Conservation (phyloP, 2,113 vertebrate species). For the Clarias magur region DNA sequence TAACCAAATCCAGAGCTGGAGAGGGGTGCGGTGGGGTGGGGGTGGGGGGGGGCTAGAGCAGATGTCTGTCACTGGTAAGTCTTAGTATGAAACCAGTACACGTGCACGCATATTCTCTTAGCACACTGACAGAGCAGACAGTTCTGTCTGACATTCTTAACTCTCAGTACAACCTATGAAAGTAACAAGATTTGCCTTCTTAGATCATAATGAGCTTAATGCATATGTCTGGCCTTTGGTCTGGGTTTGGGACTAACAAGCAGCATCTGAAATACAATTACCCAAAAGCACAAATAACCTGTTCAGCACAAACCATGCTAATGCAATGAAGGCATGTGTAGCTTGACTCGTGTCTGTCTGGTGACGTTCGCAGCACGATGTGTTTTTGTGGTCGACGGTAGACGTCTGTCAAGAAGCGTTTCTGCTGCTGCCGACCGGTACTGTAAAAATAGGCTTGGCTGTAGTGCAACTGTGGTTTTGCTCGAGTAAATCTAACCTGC, state of each 20-base stretch:
- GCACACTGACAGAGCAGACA: neutral
- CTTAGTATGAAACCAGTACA: neutral
- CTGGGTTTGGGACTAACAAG: constrained; percentile 19
- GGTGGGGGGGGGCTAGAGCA: neutral
- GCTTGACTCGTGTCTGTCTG: constrained; percentile 38
- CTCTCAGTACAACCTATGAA: constrained; percentile 8
- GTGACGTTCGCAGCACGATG: constrained; percentile 12
- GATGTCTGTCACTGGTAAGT: neutral
- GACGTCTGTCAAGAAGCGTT: constrained; percentile 8
- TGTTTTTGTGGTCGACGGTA: constrained; percentile 29
- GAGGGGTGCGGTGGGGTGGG: neutral
- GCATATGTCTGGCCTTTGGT: constrained; percentile 38
- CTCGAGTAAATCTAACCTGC: constrained; percentile 9
- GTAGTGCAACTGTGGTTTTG: constrained; percentile 20
- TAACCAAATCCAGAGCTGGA: neutral
- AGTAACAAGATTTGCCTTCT: constrained; percentile 27
- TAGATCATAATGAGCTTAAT: constrained; percentile 27
- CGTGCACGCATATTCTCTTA: neutral
- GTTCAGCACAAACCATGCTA: constrained; percentile 32
- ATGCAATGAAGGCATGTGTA: constrained; percentile 27
- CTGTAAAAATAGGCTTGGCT: constrained; percentile 20
- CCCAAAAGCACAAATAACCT: constrained; percentile 32
- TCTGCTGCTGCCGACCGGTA: neutral
- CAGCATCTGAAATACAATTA: constrained; percentile 41
- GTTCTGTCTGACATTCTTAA: neutral